phyloP scores from a whole-genome alignment of 2,113 vertebrate species.

The Prionailurus viverrinus region DNA sequence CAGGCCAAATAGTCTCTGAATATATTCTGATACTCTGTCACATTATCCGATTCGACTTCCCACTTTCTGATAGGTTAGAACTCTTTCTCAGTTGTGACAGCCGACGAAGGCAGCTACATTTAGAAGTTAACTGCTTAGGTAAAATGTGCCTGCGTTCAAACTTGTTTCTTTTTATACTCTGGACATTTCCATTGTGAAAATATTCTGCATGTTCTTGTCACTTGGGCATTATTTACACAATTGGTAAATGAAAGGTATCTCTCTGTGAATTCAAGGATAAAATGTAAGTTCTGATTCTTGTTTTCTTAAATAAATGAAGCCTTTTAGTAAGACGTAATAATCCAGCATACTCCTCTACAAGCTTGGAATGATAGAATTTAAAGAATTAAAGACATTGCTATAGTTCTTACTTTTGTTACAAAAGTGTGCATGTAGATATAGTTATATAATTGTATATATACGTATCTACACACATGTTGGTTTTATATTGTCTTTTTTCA shows the following conservation, averaged over 20 bases:
- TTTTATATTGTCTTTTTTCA: conserved; percentile 75
- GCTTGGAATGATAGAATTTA: conserved; percentile 41
- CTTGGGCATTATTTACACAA: conserved; percentile 73
- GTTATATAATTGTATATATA: conserved; percentile 76
- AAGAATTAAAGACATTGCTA: conserved; percentile 47
- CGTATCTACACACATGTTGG: conserved; percentile 73
- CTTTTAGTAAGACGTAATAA: conserved; percentile 33
- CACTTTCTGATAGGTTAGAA: not conserved
- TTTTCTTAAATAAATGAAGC: conserved; percentile 74
- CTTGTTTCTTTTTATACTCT: conserved; percentile 63
- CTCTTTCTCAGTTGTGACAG: conserved; percentile 53
- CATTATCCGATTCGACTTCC: not conserved
- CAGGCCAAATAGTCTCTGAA: not conserved
- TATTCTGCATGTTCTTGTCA: conserved; percentile 75
- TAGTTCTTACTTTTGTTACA: conserved; percentile 54
- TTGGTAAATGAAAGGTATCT: conserved; percentile 79
- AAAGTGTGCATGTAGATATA: conserved; percentile 75
- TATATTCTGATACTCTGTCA: not conserved
- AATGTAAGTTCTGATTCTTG: conserved; percentile 34
- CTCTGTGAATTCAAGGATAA: conserved; percentile 73
- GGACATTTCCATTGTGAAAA: conserved; percentile 82
- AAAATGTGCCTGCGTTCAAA: conserved; percentile 63
- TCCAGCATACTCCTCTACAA: not conserved
- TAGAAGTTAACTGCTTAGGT: conserved; percentile 68
- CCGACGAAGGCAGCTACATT: conserved; percentile 54